Percentiles rank a stretch among this genome's conserved stretches.
Evolutionary conservation across 2,797 vertebrate species (phyloP).

Genomic region (Momotus momota): DNA sequence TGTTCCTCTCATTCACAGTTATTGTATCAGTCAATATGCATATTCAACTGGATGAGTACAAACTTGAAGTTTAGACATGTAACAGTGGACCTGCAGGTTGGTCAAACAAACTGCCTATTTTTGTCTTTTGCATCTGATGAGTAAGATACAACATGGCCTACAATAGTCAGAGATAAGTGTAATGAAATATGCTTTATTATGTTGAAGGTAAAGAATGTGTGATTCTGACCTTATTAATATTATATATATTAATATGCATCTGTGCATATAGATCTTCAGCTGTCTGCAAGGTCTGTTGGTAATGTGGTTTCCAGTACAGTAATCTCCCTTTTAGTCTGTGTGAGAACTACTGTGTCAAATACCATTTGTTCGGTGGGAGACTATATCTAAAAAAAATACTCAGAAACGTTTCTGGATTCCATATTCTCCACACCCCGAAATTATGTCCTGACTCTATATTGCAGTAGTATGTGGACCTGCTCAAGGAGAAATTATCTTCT

Average conservation of each 20-base stretch:
- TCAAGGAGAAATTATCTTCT: not conserved
- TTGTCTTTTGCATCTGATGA: not conserved
- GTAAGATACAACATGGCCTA: not conserved
- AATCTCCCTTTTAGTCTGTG: not conserved
- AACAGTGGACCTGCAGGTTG: not conserved
- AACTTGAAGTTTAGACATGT: not conserved
- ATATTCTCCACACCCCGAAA: not conserved
- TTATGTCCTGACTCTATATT: not conserved
- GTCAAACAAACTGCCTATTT: not conserved
- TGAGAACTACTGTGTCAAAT: not conserved
- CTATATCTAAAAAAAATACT: not conserved
- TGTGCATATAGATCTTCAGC: not conserved
- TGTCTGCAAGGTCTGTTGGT: not conserved
- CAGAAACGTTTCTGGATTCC: not conserved
- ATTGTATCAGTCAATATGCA: not conserved
- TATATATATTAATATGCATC: not conserved
- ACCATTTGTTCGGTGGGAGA: accelerated
- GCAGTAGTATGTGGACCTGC: not conserved
- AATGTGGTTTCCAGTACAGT: not conserved
- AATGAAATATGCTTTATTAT: not conserved
- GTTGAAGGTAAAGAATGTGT: not conserved
- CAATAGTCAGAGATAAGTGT: not conserved
- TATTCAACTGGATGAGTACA: not conserved
- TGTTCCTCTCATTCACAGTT: not conserved
- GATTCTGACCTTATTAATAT: not conserved